Percentiles rank a stretch among this genome's conserved stretches.
These are phyloP conservation scores for Lasioglossum villosulum DNA, from an alignment of 2,888 invertebrate species.

Conservation along the genomic window DNA sequence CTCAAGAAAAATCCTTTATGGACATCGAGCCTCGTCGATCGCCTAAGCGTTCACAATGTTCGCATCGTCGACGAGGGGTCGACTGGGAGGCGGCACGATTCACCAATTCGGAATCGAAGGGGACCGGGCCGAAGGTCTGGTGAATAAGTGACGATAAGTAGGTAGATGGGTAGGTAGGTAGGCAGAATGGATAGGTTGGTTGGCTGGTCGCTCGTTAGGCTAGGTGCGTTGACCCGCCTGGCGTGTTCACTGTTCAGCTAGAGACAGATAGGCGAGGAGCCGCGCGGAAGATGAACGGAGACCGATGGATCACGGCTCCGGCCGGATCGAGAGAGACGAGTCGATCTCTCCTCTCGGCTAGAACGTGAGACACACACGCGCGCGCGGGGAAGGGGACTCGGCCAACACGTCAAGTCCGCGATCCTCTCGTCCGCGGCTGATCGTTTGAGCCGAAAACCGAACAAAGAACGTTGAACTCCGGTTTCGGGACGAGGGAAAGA, in stretches of 20 bases:
- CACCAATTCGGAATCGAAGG: constrained; percentile 68
- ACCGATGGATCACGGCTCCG: constrained; percentile 7
- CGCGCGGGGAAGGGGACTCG: constrained; percentile 34
- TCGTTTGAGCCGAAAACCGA: constrained; percentile 67
- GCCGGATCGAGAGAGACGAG: neutral
- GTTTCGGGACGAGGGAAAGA: constrained; percentile 28
- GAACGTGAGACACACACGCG: constrained; percentile 38
- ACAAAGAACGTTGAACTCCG: constrained; percentile 66
- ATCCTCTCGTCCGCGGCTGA: constrained; percentile 64
- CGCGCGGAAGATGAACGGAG: constrained; percentile 39
- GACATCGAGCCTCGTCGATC: neutral
- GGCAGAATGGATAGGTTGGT: constrained; percentile 77
- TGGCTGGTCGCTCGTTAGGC: constrained; percentile 79
- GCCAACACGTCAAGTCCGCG: constrained; percentile 71
- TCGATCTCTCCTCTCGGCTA: neutral
- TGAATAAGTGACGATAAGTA: constrained; percentile 83
- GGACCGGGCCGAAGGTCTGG: constrained; percentile 72
- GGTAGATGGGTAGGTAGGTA: constrained; percentile 84
- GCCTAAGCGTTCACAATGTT: neutral
- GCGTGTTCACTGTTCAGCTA: constrained; percentile 74
- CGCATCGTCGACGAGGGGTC: neutral
- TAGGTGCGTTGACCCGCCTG: constrained; percentile 83
- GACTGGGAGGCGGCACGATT: constrained; percentile 29
- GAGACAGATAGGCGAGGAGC: constrained; percentile 66
- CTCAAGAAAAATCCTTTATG: neutral